These are phyloP conservation scores for Phytoseiulus persimilis DNA, from an alignment of 2,888 invertebrate species.

Conservation along the genomic window DNA sequence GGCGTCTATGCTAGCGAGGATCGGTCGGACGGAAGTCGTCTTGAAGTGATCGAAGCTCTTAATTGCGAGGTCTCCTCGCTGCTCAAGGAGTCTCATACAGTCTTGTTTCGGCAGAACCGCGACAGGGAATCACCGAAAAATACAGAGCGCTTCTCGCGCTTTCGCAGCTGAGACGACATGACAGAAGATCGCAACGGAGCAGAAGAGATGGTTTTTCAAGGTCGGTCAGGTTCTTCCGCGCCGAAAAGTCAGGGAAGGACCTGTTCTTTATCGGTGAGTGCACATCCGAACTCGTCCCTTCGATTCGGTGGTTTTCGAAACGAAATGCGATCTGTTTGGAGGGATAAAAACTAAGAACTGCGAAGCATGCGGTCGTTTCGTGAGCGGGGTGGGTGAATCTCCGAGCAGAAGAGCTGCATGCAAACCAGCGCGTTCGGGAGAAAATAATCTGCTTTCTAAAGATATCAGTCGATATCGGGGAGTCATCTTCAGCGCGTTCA, in stretches of 20 bases:
- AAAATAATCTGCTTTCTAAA: no score
- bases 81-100: no score
- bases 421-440: no score
- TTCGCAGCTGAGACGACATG: background rate
- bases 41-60: no score
- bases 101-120: no score
- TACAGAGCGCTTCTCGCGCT: background rate
- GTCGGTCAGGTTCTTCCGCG: background rate
- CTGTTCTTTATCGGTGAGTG: background rate
- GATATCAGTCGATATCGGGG: no score
- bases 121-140: background rate
- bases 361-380: background rate
- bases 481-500: no score
- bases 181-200: background rate
- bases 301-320: background rate
- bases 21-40: no score
- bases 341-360: background rate
- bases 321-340: background rate
- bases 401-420: no score
- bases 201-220: background rate
- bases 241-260: background rate
- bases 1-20: no score
- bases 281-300: background rate
- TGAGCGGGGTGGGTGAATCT: background rate
- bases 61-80: no score